Base-by-base conservation (phyloP, 1,140 invertebrate species). In the Psilanteris sp. region DNA sequence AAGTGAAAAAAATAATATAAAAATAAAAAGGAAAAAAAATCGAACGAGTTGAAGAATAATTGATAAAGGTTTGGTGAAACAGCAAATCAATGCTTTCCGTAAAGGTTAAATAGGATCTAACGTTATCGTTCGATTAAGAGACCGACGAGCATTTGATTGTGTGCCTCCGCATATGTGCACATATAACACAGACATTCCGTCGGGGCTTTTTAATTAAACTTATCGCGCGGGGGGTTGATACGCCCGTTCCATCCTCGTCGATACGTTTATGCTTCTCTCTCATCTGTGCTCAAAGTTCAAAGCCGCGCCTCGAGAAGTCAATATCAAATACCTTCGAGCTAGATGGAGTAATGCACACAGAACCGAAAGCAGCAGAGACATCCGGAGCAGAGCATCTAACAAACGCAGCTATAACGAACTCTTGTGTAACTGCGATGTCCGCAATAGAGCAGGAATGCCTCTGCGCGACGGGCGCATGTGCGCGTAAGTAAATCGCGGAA, bases 301-400 rank as follows among this genome's bases (percentile, higher is more conserved):
- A 88, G 86, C 86, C 76, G 80, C 77, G 82, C 81, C 83, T 83
- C 78, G 81, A 84, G 81, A 87, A 87, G 86, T 88, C 86, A 87
- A 88, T 88, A 87, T 86, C 85, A 88, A 88, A 87, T 88, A 88
- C 85, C 86, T 88, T 81, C 68, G 68, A 87, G 86, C 85, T 85
- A 86, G 83, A 85, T 84, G 81, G 81, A 79, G 74, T 67, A 79
- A 59, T 77, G 82, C 80, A 80, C 67, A 75, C 57, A 77, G 55
- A 62, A 74, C 50, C 54, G 15, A 74, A 52, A 59, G 67, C 75
- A 44, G 59, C 54, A 52, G 50, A 73, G 50, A 78, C 44, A 67
- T 61, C 46, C 57, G 50, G 43, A 43, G 52, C 39, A 55, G 54
- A 68, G 57, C 22, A 55, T 55, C 62, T 57, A 62, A 72, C 62